Percentiles rank a stretch among this genome's conserved stretches.
phyloP scores from a whole-genome alignment of 2,888 invertebrate species.

The Pomacea canaliculata region DNA sequence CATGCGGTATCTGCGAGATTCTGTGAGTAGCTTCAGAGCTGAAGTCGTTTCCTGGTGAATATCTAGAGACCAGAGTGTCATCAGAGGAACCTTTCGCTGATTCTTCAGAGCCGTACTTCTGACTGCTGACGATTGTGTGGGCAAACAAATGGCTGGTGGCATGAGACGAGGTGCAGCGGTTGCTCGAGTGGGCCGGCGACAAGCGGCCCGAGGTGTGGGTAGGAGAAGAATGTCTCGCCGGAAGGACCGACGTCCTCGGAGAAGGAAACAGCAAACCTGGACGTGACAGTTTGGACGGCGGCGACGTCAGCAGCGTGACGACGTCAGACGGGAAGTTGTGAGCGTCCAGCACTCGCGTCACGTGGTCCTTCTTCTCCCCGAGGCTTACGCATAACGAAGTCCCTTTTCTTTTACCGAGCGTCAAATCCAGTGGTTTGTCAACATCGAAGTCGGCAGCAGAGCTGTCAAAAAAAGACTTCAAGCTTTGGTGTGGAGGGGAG shows the following conservation, averaged over 20 bases:
- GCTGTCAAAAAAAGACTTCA: neutral
- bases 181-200: neutral
- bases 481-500: constrained; percentile 20
- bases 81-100: too few species aligned
- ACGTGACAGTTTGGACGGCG: neutral
- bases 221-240: neutral
- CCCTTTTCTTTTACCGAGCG: neutral
- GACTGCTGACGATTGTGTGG: too few species aligned
- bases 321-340: constrained; percentile 4
- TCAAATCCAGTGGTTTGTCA: constrained; percentile 17
- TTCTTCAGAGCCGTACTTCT: too few species aligned
- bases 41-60: too few species aligned
- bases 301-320: neutral
- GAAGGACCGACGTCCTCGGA: neutral
- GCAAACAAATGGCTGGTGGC: too few species aligned
- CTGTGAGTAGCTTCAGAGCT: too few species aligned
- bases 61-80: too few species aligned
- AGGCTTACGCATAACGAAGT: neutral
- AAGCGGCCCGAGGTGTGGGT: neutral
- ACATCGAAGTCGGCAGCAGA: neutral
- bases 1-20: too few species aligned
- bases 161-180: too few species aligned
- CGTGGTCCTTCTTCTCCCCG: neutral
- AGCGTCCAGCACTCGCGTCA: constrained; percentile 5
- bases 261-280: neutral